These are phyloP conservation scores for Calliopum simillimum DNA, from an alignment of 2,888 invertebrate genomes.

Conservation along the genomic window DNA sequence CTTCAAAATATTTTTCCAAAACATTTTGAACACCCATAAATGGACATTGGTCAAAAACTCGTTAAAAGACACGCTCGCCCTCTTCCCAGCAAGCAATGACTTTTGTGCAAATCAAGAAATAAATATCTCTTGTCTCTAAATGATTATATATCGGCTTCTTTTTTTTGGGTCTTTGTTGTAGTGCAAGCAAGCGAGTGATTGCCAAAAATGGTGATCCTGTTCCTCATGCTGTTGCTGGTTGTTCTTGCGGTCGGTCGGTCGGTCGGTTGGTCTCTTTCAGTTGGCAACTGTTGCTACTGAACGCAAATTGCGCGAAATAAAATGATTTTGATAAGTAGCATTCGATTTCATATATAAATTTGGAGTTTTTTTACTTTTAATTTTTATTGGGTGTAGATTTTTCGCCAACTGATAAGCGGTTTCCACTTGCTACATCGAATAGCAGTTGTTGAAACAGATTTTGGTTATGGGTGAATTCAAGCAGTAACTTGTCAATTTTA, in stretches of 20 bases:
- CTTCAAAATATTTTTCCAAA: no score
- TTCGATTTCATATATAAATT: not conserved
- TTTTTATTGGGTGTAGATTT: not conserved
- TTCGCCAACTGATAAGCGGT: slow-evolving; percentile 13
- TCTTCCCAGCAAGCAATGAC: not conserved
- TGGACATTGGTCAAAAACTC: no score
- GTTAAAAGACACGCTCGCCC: not conserved
- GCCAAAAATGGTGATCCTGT: not conserved
- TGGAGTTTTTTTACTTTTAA: not conserved
- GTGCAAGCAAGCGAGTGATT: not conserved
- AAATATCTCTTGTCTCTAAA: slow-evolving; percentile 20
- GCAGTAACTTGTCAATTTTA: slow-evolving; percentile 30
- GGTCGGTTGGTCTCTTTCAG: no score
- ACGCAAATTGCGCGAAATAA: slow-evolving; percentile 21
- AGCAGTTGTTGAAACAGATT: not conserved
- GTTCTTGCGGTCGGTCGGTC: not conserved
- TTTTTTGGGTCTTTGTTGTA: slow-evolving; percentile 12
- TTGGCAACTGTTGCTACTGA: not conserved
- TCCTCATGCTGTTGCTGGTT: no score
- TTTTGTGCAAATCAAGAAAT: slow-evolving; percentile 1
- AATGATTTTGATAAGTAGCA: slow-evolving; percentile 10
- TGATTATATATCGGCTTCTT: not conserved
- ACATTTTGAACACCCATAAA: no score
- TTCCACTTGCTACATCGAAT: slow-evolving; percentile 3
- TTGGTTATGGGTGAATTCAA: slow-evolving; percentile 3